Conservation (phyloP, 2,797 vertebrate genomes). For the Lutjanus campechanus region DNA sequence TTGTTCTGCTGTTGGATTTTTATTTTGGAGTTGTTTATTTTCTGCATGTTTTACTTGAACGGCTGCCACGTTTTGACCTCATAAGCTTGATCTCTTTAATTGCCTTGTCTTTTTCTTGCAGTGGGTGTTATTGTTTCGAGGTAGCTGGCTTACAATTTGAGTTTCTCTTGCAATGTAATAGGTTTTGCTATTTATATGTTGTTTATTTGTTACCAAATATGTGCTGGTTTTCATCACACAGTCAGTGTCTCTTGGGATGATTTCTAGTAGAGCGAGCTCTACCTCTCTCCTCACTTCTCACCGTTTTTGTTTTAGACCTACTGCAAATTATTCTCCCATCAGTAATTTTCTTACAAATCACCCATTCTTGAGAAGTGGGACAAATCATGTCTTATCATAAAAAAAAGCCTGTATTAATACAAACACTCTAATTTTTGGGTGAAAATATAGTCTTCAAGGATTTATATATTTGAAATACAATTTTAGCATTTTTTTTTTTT, state of each 20-base stretch:
- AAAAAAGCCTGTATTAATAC: too few relatives aligned
- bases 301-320: conserved; percentile 78
- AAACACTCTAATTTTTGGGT: too few relatives aligned
- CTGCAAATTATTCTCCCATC: conserved; percentile 78
- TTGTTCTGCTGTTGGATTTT: conserved; percentile 72
- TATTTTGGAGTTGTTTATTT: conserved; percentile 74
- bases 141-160: conserved; percentile 70
- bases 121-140: conserved; percentile 72
- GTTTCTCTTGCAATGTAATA: conserved; percentile 65
- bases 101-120: conserved; percentile 81
- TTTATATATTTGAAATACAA: too few relatives aligned
- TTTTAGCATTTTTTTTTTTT: too few relatives aligned
- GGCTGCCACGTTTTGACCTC: conserved; percentile 94
- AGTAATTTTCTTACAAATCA: conserved; percentile 72
- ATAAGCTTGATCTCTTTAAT: conserved; percentile 88
- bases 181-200: conserved; percentile 80
- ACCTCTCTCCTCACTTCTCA: conserved; percentile 88
- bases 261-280: conserved; percentile 85
- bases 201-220: conserved; percentile 88
- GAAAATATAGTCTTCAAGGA: too few relatives aligned
- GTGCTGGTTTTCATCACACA: conserved; percentile 77
- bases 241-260: conserved; percentile 62
- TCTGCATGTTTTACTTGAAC: conserved; percentile 98
- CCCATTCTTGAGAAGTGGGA: too few relatives aligned
- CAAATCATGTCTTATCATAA: too few relatives aligned